phyloP scores from a whole-genome alignment of 53 echinoderm and acorn worm species.

The Crossaster papposus region DNA sequence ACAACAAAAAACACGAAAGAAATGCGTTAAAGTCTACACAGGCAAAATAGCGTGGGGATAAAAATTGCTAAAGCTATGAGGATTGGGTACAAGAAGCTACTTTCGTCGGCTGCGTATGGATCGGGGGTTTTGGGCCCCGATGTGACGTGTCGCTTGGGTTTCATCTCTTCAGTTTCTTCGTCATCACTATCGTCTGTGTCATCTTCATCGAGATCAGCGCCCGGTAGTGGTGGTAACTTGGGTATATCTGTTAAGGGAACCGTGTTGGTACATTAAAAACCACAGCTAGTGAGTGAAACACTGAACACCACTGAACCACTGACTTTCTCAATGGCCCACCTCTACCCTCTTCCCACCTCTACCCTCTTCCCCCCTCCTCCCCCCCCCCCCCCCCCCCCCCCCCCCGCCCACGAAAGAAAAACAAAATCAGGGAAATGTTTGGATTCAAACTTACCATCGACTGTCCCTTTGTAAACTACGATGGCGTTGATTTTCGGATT shows the following conservation, averaged over 20 bases:
- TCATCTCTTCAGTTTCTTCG: conserved; percentile 66
- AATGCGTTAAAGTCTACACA: conserved; percentile 84
- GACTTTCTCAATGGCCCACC: too few relatives aligned
- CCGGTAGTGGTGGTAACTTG: conserved; percentile 57
- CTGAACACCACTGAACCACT: too few relatives aligned
- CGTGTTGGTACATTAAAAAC: neutral
- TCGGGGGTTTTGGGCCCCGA: conserved; percentile 96
- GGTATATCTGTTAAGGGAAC: conserved; percentile 39
- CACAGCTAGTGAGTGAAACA: too few relatives aligned
- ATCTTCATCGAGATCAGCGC: conserved; percentile 45
- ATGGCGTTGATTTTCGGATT: conserved; percentile 96
- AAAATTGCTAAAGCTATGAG: conserved; percentile 93
- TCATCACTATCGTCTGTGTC: conserved; percentile 52
- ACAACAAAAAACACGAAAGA: neutral
- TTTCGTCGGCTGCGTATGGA: conserved; percentile 94
- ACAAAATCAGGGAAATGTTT: neutral
- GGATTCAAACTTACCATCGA: conserved; percentile 73
- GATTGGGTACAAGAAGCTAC: conserved; percentile 91
- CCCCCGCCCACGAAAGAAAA: neutral
- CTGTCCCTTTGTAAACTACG: conserved; percentile 77
- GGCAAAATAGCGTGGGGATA: conserved; percentile 96
- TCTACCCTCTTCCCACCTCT: too few relatives aligned
- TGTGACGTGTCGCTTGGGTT: conserved; percentile 60
- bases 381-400: too few relatives aligned
- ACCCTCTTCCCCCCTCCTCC: too few relatives aligned